These are phyloP conservation scores for Oncorhynchus gorbuscha DNA, from an alignment of 2,113 vertebrate species.

Conservation along the genomic window DNA sequence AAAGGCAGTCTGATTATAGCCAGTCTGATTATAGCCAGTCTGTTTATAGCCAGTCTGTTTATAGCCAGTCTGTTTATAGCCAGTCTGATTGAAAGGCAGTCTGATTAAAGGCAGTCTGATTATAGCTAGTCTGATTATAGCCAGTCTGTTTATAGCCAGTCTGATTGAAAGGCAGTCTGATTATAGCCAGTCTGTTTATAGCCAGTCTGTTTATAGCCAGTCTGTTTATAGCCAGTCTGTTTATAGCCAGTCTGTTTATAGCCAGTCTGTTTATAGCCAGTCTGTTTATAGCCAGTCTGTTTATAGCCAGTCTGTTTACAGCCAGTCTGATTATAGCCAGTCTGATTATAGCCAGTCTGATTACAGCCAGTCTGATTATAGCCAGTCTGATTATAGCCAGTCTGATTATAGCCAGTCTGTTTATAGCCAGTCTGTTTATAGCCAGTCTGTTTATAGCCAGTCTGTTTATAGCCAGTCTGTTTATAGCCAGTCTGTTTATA, in stretches of 20 bases:
- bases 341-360: no score
- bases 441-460: conserved; percentile 39
- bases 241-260: conserved; percentile 29
- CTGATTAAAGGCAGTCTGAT: conserved; percentile 57
- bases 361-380: conserved; percentile 38
- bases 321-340: conserved; percentile 48
- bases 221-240: conserved; percentile 5
- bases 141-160: conserved; percentile 49
- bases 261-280: no score
- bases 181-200: conserved; percentile 53
- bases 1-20: no score
- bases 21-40: no score
- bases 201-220: conserved; percentile 47
- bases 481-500: conserved; percentile 43
- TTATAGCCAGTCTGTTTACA: no score
- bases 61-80: conserved; percentile 58
- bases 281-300: no score
- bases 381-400: no score
- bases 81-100: conserved; percentile 72
- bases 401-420: conserved; percentile 38
- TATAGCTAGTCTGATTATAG: no score
- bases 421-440: no score
- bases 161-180: not conserved
- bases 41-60: no score
- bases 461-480: no score